Evolutionary conservation across 2,797 vertebrate species (phyloP).

Genomic region (Cyprinella venusta): DNA sequence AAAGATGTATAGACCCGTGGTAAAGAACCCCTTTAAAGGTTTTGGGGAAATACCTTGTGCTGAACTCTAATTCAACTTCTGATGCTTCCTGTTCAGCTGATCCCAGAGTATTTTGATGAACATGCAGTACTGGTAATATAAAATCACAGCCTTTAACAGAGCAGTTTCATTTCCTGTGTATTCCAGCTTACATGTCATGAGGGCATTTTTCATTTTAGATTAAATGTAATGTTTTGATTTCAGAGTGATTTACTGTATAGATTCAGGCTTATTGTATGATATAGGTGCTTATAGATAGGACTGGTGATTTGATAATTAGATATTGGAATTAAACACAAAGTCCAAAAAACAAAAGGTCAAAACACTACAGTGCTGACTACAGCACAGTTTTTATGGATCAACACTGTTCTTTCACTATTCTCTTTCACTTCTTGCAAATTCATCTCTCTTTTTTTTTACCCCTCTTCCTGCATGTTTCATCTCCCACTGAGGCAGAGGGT

Average conservation of each 20-base stretch:
- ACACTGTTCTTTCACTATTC: constrained; percentile 2
- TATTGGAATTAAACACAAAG: not conserved
- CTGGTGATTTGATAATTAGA: not conserved
- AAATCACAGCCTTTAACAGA: not conserved
- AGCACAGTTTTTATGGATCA: not conserved
- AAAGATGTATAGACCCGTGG: not conserved
- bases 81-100: constrained; percentile 27
- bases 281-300: not conserved
- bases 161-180: constrained; percentile 23
- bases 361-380: not conserved
- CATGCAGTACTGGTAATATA: not conserved
- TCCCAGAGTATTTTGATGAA: constrained; percentile 1
- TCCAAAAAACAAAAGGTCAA: not conserved
- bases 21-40: not conserved
- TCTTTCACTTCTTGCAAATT: constrained; percentile 16
- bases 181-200: not conserved
- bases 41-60: not conserved
- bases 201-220: not conserved
- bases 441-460: not conserved
- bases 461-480: not conserved
- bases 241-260: not conserved
- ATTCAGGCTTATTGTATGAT: not conserved
- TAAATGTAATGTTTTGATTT: not conserved
- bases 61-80: not conserved
- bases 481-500: constrained; percentile 11